Percentiles rank a stretch among this genome's conserved stretches.
Evolutionary conservation across 2,113 vertebrate genomes (phyloP).

Genomic region (Todiramphus chloris): DNA sequence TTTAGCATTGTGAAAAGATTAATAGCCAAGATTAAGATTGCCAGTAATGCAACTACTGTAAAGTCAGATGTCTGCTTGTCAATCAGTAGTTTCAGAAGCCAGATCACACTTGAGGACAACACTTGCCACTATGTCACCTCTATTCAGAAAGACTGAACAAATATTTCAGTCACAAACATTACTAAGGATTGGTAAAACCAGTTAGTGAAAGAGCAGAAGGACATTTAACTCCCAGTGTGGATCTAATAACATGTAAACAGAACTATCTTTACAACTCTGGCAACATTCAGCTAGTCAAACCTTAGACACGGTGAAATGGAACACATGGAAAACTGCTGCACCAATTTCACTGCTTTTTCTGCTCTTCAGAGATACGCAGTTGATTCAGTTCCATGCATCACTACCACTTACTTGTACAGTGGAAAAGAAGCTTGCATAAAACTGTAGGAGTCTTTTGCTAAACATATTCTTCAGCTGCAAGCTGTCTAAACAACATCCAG

Average conservation of each 20-base stretch:
- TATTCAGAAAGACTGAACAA: background rate
- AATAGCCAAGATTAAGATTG: background rate
- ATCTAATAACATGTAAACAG: background rate
- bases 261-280: background rate
- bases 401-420: background rate
- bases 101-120: background rate
- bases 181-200: background rate
- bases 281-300: background rate
- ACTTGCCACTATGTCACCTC: background rate
- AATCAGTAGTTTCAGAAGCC: background rate
- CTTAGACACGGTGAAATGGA: background rate
- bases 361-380: background rate
- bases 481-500: conserved; percentile 45
- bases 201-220: background rate
- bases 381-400: background rate
- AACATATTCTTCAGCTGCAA: conserved; percentile 48
- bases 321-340: background rate
- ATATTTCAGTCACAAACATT: background rate
- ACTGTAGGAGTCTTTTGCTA: background rate
- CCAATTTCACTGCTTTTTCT: background rate
- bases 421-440: background rate
- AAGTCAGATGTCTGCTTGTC: background rate
- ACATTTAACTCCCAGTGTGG: background rate
- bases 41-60: background rate
- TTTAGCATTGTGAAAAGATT: background rate